Base-by-base conservation (phyloP, 2,113 vertebrate genomes). In the Cephalopholis sonnerati region DNA sequence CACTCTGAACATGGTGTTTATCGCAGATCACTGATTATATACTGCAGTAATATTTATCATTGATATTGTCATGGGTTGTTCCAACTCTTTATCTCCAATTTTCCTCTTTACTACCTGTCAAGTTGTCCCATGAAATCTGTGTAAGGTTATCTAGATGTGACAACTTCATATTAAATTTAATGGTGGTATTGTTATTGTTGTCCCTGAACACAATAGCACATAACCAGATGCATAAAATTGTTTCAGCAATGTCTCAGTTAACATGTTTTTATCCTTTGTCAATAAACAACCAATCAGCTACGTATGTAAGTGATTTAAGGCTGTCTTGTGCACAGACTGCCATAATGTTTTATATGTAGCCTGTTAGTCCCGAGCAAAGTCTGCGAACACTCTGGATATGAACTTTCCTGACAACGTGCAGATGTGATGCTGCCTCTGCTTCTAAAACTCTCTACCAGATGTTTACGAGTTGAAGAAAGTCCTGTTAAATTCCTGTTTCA, bases 401-500 rank as follows among this genome's bases (percentile, higher is more conserved):
- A 67, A 39, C 64, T 29, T 36, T 80, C 46, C 63, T 64, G 64
- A 66, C 25, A 63, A 25, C 6, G 25, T 51, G 74, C 67, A 82
- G 75, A 81, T 59, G 44, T 46, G 50, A 59, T 72, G 65, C 74
- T 9, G 15, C 77, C 39, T 25, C 54, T 83, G 39, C 57, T 61
- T 77, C 36, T 77, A 55, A 89, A 69, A 78, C 81, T 65, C 54
- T 77, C 46, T 57, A 77, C 8, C 86, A 91, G 86, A 87, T 91
- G 91, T 91, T 46, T 58, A 22, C 62, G 29, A 54, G 25, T 50
- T 71, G 61, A 75, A 54, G 58, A 68, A 69, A 50, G 64, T 80
- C 50, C 44, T 15, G n/a, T 82, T 68, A 81, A 87, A 90, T 90
- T 89, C 77, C 73, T 81, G 50, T 75, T 90, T 90, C 67, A 74